phyloP scores from a whole-genome alignment of 2,888 invertebrate species.

The Calameuta pallipes region DNA sequence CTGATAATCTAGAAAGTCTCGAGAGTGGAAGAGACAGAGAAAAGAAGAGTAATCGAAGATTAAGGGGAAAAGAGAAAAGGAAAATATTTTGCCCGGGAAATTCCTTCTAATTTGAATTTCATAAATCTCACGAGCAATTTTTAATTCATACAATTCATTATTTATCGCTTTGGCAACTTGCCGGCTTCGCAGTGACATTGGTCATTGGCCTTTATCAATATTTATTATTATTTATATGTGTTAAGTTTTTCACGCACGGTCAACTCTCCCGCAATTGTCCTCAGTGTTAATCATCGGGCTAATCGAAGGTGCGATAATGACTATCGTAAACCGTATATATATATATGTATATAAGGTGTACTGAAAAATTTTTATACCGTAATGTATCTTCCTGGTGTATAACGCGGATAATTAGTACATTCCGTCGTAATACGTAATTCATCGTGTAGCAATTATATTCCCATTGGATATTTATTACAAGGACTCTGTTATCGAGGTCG shows the following conservation, averaged over 20 bases:
- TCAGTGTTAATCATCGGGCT: not conserved
- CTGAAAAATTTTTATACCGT: not conserved
- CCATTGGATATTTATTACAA: not conserved
- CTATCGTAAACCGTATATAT: not conserved
- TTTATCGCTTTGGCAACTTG: not conserved
- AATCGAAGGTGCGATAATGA: not conserved
- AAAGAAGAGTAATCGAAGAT: not conserved
- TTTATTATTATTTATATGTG: not conserved
- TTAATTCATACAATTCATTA: not conserved
- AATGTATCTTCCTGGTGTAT: not conserved
- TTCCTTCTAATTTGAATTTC: not conserved
- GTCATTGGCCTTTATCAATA: not conserved
- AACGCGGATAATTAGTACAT: not conserved
- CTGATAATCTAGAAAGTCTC: conserved; percentile 35
- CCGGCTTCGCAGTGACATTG: not conserved
- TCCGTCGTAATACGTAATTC: not conserved
- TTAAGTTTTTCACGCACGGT: not conserved
- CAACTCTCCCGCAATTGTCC: not conserved
- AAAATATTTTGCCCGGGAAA: not conserved
- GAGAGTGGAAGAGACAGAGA: not conserved
- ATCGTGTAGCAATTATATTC: not conserved
- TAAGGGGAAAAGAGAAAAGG: too few species aligned
- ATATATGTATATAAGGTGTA: not conserved
- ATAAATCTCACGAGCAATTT: not conserved
- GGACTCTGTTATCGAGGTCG: not conserved